Evolutionary conservation across 92 coral and sea anemone species (phyloP).

Genomic region (Phenganax marumi): DNA sequence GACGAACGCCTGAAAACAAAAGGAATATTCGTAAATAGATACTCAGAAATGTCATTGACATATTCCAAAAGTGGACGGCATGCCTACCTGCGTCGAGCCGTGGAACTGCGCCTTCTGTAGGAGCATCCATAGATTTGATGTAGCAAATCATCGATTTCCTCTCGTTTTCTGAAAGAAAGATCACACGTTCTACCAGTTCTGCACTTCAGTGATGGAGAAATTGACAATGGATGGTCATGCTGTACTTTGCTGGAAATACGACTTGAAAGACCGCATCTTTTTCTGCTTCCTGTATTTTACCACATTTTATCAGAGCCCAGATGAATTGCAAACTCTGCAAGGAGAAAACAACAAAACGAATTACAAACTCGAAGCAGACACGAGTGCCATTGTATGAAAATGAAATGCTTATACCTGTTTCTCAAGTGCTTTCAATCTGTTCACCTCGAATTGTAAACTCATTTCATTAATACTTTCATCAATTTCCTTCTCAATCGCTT

Average conservation of each 20-base stretch:
- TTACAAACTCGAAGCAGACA: not conserved
- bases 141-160: conserved; percentile 65
- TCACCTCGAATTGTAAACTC: conserved; percentile 67
- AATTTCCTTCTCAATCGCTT: conserved; percentile 78
- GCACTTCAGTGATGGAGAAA: not conserved
- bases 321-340: conserved; percentile 80
- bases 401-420: conserved; percentile 58
- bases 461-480: conserved; percentile 87
- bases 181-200: not conserved
- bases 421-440: conserved; percentile 74
- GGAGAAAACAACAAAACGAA: not conserved
- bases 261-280: conserved; percentile 78
- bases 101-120: conserved; percentile 51
- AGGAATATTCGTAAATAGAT: too few species aligned
- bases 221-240: not conserved
- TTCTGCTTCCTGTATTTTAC: conserved; percentile 80
- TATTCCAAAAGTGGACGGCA: not conserved
- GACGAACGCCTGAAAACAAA: conserved; percentile 35
- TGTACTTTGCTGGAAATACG: conserved; percentile 86
- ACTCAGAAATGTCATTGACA: not conserved
- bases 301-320: conserved; percentile 81
- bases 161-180: conserved; percentile 53
- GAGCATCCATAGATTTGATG: conserved; percentile 63
- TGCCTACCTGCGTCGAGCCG: not conserved
- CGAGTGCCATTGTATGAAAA: conserved; percentile 4